A percentile compares a stretch with the other conserved stretches of the same genome.
These are phyloP conservation scores for Conus betulinus DNA, from an alignment of 1,140 invertebrate species.

Conservation along the genomic window DNA sequence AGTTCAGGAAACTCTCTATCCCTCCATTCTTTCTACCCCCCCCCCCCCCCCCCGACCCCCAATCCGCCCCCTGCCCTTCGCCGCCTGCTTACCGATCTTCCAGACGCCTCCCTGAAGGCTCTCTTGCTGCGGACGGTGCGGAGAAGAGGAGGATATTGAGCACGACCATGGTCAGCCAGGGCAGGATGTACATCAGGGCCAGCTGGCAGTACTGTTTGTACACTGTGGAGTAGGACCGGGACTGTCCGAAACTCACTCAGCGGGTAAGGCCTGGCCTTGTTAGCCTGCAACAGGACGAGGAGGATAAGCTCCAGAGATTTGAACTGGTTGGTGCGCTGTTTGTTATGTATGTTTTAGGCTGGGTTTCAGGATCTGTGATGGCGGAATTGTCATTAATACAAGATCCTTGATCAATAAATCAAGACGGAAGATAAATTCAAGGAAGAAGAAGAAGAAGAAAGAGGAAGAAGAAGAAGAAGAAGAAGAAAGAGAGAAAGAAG, in stretches of 20 bases:
- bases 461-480: no score
- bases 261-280: neutral
- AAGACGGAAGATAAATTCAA: no score
- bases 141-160: slow-evolving; percentile 34
- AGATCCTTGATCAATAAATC: no score
- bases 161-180: slow-evolving; percentile 37
- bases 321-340: neutral
- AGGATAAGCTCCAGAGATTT: neutral
- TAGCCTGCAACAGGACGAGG: neutral
- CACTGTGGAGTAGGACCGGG: slow-evolving; percentile 8
- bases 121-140: slow-evolving; percentile 20
- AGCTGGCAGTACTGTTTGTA: slow-evolving; percentile 37
- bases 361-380: neutral
- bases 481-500: no score
- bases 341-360: neutral
- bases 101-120: slow-evolving; percentile 25
- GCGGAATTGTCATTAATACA: neutral
- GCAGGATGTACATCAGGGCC: slow-evolving; percentile 32
- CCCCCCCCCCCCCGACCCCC: no score
- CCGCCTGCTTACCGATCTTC: slow-evolving; percentile 1
- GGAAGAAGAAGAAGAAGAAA: no score
- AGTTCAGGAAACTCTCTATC: no score
- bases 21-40: no score
- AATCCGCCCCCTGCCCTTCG: no score
- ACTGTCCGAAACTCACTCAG: slow-evolving; percentile 28